A percentile compares a stretch with the other conserved stretches of the same genome.
phyloP scores from a whole-genome alignment of 2,113 vertebrate species.

The Balaeniceps rex region DNA sequence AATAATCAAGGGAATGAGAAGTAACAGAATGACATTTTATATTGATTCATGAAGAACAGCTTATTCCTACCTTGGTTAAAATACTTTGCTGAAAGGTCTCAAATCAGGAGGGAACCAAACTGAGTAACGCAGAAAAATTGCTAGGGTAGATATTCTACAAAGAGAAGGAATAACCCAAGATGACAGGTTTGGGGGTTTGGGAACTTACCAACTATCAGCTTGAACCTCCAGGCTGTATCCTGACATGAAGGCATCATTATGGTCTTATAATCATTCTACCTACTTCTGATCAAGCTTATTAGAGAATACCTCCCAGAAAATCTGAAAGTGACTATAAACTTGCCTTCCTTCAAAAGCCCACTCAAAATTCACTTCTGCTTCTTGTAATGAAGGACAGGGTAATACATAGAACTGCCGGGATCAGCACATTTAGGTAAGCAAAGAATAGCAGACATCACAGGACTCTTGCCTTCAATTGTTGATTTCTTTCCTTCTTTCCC shows the following conservation, averaged over 20 bases:
- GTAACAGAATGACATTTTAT: background rate
- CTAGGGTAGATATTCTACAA: background rate
- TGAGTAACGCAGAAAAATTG: background rate
- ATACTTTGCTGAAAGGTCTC: background rate
- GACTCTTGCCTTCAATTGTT: background rate
- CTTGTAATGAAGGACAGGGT: background rate
- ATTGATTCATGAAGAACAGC: background rate
- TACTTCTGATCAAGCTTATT: background rate
- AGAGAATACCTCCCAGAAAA: background rate
- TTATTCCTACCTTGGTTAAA: background rate
- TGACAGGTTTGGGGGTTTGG: background rate
- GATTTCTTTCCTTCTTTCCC: background rate
- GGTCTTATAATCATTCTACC: background rate
- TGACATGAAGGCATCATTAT: fast-evolving
- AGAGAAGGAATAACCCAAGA: background rate
- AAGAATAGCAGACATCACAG: background rate
- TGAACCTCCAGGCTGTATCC: background rate
- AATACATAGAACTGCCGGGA: background rate
- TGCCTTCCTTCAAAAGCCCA: background rate
- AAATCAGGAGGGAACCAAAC: background rate
- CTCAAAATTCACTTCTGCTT: background rate
- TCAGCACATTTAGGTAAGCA: background rate
- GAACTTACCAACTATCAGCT: background rate
- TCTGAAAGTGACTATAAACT: background rate
- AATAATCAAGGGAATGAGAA: background rate